Evolutionary conservation across 2,797 vertebrate species (phyloP), one percentile per base, ranked within the genome.

Genomic region (Enteromius unitaeniatus): DNA sequence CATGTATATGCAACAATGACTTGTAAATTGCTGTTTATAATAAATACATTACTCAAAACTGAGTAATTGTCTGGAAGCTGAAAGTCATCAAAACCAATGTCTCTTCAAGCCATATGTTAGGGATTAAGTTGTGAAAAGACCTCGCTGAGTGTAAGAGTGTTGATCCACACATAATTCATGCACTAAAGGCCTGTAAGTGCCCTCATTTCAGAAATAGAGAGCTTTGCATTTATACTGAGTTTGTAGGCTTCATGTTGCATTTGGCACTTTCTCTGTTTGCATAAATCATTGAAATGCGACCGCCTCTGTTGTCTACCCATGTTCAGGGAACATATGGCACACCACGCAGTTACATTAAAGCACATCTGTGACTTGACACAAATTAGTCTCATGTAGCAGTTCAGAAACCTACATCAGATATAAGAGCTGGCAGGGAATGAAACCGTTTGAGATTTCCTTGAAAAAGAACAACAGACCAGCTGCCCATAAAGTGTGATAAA

Each of bases 371-470:
- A 79, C 82, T 81, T 86, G 88, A 86, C 65, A 49, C 53, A 51
- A 55, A 53, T 87, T 82, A 78, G 77, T 87, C n/a, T 86, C 23
- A 40, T 62, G 23, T 37, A 60, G 31, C 62, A 47, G 31, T 62
- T 81, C 73, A 55, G 69, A 37, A 17, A 73, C 70, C 19, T 79
- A 34, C 67, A 53, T 65, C 3, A 82, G 62, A 87, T 84, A n/a
- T 76, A 79, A 15, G 83, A 83, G 47, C 72, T 90, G 82, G 79
- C 86, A 88, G 72, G 34, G 79, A 82, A 89, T 82, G 6, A 88
- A 89, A 87, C 58, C 42, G 65, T 68, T 72, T 21, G n/a, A 58
- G 76, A 73, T 67, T 81, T 83, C 80, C 11, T 47, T 73, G 3
- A 60, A 47, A 6, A 78, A 6, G 14, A 79, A 78, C 37, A 80